A percentile compares a stretch with the other conserved stretches of the same genome.
Evolutionary conservation across 2,113 vertebrate species (phyloP).

Genomic region (Protobothrops flavoviridis): DNA sequence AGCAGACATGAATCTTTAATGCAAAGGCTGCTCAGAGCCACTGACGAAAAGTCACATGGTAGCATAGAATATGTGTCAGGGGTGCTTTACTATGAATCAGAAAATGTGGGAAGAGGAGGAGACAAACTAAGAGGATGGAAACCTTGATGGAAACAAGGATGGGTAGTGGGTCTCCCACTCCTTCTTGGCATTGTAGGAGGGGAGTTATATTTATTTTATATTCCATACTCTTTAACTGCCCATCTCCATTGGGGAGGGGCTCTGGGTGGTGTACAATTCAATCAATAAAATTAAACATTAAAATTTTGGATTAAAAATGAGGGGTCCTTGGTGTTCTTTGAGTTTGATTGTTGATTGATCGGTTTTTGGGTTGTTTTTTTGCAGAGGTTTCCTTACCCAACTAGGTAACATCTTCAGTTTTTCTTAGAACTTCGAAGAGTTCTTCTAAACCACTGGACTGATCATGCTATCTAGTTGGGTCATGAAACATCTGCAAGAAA

Average conservation of each 20-base stretch:
- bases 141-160: not conserved
- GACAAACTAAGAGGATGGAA: not conserved
- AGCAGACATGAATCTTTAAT: not conserved
- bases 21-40: not conserved
- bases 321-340: not conserved
- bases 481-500: no score
- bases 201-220: not conserved
- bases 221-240: not conserved
- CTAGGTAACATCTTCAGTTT: not conserved
- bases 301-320: not conserved
- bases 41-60: fast-evolving
- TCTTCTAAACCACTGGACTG: no score
- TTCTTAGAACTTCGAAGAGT: no score
- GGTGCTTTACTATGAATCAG: not conserved
- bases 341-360: not conserved
- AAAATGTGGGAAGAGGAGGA: not conserved
- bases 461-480: no score
- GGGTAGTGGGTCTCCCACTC: no score
- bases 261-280: not conserved
- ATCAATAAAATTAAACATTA: not conserved
- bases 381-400: no score
- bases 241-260: not conserved
- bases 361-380: no score
- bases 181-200: not conserved
- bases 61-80: not conserved